These are phyloP conservation scores for Oreonectes daqikongensis DNA, from an alignment of 2,797 vertebrate species.

Conservation along the genomic window DNA sequence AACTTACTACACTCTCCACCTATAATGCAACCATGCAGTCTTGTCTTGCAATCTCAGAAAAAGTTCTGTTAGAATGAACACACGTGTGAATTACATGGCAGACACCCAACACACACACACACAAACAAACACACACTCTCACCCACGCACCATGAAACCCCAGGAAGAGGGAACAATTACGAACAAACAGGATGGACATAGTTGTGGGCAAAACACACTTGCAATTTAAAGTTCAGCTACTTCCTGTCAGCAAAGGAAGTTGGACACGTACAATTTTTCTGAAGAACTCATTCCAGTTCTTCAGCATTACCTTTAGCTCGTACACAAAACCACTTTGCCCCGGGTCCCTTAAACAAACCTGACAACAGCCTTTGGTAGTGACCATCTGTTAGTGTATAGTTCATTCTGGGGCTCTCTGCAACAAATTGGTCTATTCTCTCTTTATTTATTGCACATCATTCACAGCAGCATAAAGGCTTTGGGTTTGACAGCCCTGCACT, in stretches of 20 bases:
- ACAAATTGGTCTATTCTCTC: neutral
- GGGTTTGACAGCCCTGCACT: slow-evolving; percentile 12
- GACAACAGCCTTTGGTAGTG: slow-evolving; percentile 53
- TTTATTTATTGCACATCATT: slow-evolving; percentile 6
- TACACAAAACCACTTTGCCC: slow-evolving; percentile 21
- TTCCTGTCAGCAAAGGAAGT: slow-evolving; percentile 57
- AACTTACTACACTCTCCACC: slow-evolving; percentile 9
- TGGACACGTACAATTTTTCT: slow-evolving; percentile 31
- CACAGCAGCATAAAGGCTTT: slow-evolving; percentile 10
- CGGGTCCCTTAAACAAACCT: slow-evolving; percentile 32
- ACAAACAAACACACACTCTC: slow-evolving; percentile 29
- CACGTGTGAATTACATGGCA: slow-evolving; percentile 33
- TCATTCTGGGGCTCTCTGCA: neutral
- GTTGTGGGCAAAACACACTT: slow-evolving; percentile 39
- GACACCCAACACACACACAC: slow-evolving; percentile 39
- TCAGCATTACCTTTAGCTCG: slow-evolving; percentile 1
- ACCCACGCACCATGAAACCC: slow-evolving; percentile 62
- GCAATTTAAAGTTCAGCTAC: slow-evolving; percentile 41
- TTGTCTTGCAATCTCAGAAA: neutral
- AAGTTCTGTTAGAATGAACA: slow-evolving; percentile 10
- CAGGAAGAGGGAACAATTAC: slow-evolving; percentile 69
- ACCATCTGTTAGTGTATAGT: slow-evolving; percentile 39
- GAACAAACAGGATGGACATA: slow-evolving; percentile 72
- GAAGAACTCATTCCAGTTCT: neutral
- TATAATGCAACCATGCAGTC: neutral